phyloP scores from a whole-genome alignment of 64 coral and sea anemone genomes.

The Dendrophyllia cribrosa region DNA sequence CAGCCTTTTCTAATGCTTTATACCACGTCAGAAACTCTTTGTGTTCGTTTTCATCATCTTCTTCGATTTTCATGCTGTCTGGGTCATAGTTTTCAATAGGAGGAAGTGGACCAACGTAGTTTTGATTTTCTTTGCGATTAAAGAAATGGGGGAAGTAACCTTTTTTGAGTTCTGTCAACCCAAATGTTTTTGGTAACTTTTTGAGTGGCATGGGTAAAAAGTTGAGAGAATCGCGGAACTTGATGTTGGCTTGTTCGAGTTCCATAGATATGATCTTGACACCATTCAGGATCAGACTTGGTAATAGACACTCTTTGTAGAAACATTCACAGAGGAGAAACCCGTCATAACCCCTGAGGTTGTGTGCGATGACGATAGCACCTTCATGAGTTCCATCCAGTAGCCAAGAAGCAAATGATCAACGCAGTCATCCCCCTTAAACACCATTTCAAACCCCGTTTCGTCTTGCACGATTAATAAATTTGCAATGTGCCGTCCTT shows the following conservation, averaged over 20 bases:
- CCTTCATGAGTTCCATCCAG: conserved; percentile 33
- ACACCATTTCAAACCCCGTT: conserved; percentile 30
- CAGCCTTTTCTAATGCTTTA: neutral
- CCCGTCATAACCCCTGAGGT: conserved; percentile 29
- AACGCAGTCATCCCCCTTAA: conserved; percentile 6
- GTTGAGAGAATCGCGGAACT: conserved; percentile 40
- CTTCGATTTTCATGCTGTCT: conserved; percentile 22
- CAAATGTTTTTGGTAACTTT: conserved; percentile 70
- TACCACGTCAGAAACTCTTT: conserved; percentile 35
- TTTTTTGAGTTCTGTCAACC: conserved; percentile 49
- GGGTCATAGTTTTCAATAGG: conserved; percentile 31
- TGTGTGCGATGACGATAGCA: conserved; percentile 37
- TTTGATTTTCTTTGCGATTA: conserved; percentile 48
- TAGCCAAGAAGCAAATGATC: conserved; percentile 46
- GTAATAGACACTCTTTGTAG: conserved; percentile 49
- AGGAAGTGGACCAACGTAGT: conserved; percentile 49
- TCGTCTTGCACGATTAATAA: conserved; percentile 55
- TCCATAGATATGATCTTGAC: conserved; percentile 60
- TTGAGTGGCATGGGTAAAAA: conserved; percentile 50
- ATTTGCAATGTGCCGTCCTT: conserved; percentile 25
- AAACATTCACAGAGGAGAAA: conserved; percentile 43
- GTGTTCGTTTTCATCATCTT: no score
- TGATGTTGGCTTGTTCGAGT: conserved; percentile 18
- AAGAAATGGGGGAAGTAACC: conserved; percentile 62
- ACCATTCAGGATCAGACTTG: conserved; percentile 50